phyloP scores from a whole-genome alignment of 2,113 vertebrate species.

The Acanthisitta chloris region DNA sequence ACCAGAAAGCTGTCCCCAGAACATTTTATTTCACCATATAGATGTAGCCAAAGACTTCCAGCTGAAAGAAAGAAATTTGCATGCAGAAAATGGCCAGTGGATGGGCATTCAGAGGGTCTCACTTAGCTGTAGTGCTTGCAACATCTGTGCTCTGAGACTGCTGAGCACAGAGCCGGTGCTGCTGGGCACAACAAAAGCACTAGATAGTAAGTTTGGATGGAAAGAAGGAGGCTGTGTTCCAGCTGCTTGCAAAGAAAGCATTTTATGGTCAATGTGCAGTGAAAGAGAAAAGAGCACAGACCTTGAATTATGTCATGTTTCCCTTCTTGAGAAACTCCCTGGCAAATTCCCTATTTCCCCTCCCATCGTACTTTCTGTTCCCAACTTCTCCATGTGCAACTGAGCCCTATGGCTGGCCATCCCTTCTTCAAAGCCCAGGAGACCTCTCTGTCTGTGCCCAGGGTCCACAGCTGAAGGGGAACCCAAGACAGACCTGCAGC shows the following conservation, averaged over 20 bases:
- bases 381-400: not conserved
- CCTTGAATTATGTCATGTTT: not conserved
- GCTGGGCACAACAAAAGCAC: fast-evolving
- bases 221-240: not conserved
- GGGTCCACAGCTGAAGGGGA: not conserved
- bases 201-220: not conserved
- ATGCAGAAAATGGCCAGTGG: fast-evolving
- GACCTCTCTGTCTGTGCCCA: not conserved
- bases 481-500: not conserved
- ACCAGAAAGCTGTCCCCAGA: not conserved
- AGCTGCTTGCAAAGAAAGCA: not conserved
- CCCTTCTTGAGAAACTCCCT: not conserved
- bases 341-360: not conserved
- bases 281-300: not conserved
- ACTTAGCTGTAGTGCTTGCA: not conserved
- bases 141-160: not conserved
- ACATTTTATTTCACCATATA: not conserved
- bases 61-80: not conserved
- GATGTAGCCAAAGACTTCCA: not conserved
- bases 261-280: not conserved
- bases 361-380: fast-evolving
- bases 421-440: not conserved
- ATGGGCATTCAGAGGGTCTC: not conserved
- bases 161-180: not conserved
- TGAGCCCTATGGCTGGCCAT: fast-evolving